phyloP scores from a whole-genome alignment of 2,888 invertebrate genomes.

The Scotopteryx bipunctaria region DNA sequence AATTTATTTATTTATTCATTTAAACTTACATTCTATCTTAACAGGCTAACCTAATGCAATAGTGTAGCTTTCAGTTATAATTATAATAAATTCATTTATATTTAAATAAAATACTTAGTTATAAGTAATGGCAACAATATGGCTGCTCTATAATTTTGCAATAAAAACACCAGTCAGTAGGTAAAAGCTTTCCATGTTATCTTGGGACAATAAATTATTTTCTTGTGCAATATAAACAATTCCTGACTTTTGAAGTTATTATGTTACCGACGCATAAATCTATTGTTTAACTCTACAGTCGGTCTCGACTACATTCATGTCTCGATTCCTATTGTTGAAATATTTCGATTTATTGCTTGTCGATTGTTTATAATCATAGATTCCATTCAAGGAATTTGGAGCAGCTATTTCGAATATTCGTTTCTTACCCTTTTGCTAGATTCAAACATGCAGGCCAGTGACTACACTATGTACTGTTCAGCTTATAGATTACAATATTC shows the following conservation, averaged over 20 bases:
- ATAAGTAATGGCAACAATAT: background rate
- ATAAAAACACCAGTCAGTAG: background rate
- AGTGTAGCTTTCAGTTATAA: too few species aligned
- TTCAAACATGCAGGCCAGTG: too few species aligned
- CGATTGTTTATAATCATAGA: constrained; percentile 8
- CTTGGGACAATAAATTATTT: background rate
- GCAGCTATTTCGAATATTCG: constrained; percentile 8
- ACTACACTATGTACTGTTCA: too few species aligned
- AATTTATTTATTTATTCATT: too few species aligned
- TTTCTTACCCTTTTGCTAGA: background rate
- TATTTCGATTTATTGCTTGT: constrained; percentile 16
- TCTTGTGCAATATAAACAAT: constrained; percentile 3
- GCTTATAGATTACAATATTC: too few species aligned
- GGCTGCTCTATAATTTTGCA: background rate
- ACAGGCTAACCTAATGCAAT: too few species aligned
- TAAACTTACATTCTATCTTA: too few species aligned
- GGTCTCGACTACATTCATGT: constrained; percentile 14
- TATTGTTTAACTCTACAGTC: constrained; percentile 11
- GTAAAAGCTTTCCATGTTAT: constrained; percentile 1
- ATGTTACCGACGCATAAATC: background rate
- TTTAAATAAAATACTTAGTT: too few species aligned
- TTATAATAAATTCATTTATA: too few species aligned
- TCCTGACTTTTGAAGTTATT: background rate
- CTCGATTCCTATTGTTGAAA: constrained; percentile 13
- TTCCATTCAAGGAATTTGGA: constrained; percentile 16